These are phyloP conservation scores for Zaprionus africanus DNA, from an alignment of 1,140 invertebrate genomes.

Conservation along the genomic window DNA sequence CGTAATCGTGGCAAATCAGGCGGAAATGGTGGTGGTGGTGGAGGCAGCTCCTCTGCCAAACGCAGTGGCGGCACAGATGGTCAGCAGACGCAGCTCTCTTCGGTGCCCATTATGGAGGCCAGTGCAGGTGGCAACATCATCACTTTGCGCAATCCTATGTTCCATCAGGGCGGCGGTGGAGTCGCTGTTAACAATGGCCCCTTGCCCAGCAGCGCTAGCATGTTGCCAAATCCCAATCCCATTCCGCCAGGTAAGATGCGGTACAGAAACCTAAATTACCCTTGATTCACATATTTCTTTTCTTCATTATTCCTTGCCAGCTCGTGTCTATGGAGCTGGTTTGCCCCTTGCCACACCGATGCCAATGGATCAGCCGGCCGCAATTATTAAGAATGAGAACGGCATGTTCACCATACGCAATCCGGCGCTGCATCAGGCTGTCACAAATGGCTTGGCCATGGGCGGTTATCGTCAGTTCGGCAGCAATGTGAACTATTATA, in stretches of 20 bases:
- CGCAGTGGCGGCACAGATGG: slow-evolving; percentile 18
- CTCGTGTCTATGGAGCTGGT: slow-evolving; percentile 47
- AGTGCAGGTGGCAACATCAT: slow-evolving; percentile 87
- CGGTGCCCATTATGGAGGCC: slow-evolving; percentile 54
- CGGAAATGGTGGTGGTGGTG: slow-evolving; percentile 15
- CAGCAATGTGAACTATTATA: slow-evolving; percentile 78
- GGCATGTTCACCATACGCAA: slow-evolving; percentile 93
- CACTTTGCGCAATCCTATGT: slow-evolving; percentile 90
- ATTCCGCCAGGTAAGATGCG: slow-evolving; percentile 54
- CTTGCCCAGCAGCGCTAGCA: slow-evolving; percentile 38
- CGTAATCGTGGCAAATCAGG: slow-evolving; percentile 87
- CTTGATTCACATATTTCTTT: not conserved
- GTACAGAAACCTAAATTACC: not conserved
- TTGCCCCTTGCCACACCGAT: slow-evolving; percentile 62
- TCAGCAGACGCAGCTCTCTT: slow-evolving; percentile 16
- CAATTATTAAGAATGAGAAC: slow-evolving; percentile 89
- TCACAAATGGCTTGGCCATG: slow-evolving; percentile 73
- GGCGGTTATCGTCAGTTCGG: slow-evolving; percentile 77
- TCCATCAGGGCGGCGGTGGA: slow-evolving; percentile 84
- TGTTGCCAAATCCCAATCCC: slow-evolving; percentile 65
- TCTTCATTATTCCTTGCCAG: slow-evolving; percentile 20
- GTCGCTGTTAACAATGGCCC: slow-evolving; percentile 52
- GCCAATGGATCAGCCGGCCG: slow-evolving; percentile 85
- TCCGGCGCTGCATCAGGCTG: slow-evolving; percentile 85
- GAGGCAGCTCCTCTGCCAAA: slow-evolving; percentile 26